Evolutionary conservation across 2,888 invertebrate species (phyloP), one percentile per base, ranked within the genome.

Genomic region (Hemithea aestivaria): DNA sequence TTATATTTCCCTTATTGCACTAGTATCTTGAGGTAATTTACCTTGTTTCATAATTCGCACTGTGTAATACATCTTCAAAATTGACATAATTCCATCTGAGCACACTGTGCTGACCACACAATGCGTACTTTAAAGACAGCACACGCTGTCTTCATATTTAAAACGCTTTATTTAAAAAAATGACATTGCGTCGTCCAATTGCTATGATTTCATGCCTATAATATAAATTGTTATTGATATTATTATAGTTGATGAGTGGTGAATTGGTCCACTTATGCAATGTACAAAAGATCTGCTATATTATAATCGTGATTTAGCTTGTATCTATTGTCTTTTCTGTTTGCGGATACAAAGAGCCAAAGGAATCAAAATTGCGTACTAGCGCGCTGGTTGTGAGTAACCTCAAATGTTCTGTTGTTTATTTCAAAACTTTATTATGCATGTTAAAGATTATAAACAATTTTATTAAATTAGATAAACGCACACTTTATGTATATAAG

Each of bases 341-440:
- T 60, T 54, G 36, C 42, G 51, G 53, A 55, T 56, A 50, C 53
- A 59, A 55, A 52, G 73, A 77, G 79, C 79, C 75, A 77, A 78
- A 75, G 73, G 67, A 66, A 76, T 70, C 71, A 72, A 77, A 74
- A 73, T 73, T 61, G 63, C 60, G 62, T 67, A 55, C 49, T 40
- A 10, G 24, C 27, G 22, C 16, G 36, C 33, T 47, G 78, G 81
- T 81, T 82, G 79, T 80, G 78, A 77, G 61, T 73, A 72, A 67
- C 64, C 61, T 42, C 56, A 60, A 58, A 66, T 72, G 67, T 76
- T 78, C 63, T 72, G 74, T 79, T 82, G 60, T 71, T 75, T 68
- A 66, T 69, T 76, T 70, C 69, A 49, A 81, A 80, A 83, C 73
- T 80, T 75, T 80, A 81, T 77, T 66, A 62, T 62, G 56, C 64